Base-by-base conservation (phyloP, 1,140 invertebrate species). In the Himalopsyche phryganea region DNA sequence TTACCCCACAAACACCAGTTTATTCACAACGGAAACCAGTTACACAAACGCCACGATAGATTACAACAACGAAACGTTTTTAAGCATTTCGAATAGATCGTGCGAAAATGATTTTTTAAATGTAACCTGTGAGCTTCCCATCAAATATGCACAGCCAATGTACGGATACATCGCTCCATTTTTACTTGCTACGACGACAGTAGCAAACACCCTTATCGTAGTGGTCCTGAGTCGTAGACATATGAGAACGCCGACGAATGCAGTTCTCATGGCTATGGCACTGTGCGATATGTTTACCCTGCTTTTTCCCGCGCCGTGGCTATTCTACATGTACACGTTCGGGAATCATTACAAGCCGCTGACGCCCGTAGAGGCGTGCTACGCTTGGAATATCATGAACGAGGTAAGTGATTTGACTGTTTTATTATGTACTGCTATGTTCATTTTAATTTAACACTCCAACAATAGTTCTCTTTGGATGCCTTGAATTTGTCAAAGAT, bases 211-310 rank as follows among this genome's bases (percentile, higher is more conserved):
- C 0, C 76, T 96, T 2, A 92, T 97, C 51, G 85, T 94, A 1
- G 88, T 88, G 13, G 86, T 89, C 0, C 70, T 88, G n/a, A 85
- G 83, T 49, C 84, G 85, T 59, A 75, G 84, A 28, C 85, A 86
- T 65, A 87, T 88, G 85, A 71, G 85, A 19, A 88, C 93, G 1
- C 92, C 94, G 0, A 96, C 94, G 6, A 98, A 98, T 72, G 85
- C 87, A 42, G 94, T 98, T 1, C 73, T 86, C 1, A 84, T 85
- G 83, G 81, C 89, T 3, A 96, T 97, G 92, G 94, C 94, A 0
- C 80, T 97, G 1, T 91, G 90, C 58, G 94, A 97, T 76, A 88
- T 95, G 83, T 85, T 96, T 68, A 96, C 94, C 0, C 85, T 96
- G 63, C 78, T 94, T 13, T 89, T 92, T 69, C 91, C 92, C 0